A percentile compares a stretch with the other conserved stretches of the same genome.
Conservation (phyloP, 2,113 vertebrate genomes). For the Lates calcarifer region DNA sequence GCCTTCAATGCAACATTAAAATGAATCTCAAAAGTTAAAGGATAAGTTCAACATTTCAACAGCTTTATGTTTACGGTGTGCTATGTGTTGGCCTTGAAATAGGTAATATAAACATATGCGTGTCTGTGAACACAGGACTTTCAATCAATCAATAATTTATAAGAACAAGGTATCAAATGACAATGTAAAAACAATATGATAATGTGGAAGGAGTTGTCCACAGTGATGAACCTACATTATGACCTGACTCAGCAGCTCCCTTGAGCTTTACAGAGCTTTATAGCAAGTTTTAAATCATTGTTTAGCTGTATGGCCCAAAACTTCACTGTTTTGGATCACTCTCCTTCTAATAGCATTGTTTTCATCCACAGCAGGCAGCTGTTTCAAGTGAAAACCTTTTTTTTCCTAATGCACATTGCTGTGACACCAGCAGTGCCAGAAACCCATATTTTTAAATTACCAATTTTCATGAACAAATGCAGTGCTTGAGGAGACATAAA, state of each 20-base stretch:
- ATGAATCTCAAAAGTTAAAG: neutral
- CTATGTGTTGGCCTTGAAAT: neutral
- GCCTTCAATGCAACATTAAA: neutral
- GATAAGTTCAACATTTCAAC: neutral
- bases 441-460: neutral
- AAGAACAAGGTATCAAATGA: neutral
- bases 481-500: constrained; percentile 5
- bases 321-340: neutral
- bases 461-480: neutral
- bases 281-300: neutral
- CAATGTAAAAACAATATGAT: neutral
- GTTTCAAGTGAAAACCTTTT: neutral
- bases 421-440: neutral
- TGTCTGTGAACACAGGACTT: too few species aligned
- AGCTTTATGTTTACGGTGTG: neutral
- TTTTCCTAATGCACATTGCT: neutral
- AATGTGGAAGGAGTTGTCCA: neutral
- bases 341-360: neutral
- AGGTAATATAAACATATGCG: too few species aligned
- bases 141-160: neutral
- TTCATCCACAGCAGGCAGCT: neutral
- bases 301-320: neutral
- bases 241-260: neutral
- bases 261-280: neutral
- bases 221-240: neutral